These are phyloP conservation scores for Garra rufa DNA, from an alignment of 2,113 vertebrate genomes.

Conservation along the genomic window DNA sequence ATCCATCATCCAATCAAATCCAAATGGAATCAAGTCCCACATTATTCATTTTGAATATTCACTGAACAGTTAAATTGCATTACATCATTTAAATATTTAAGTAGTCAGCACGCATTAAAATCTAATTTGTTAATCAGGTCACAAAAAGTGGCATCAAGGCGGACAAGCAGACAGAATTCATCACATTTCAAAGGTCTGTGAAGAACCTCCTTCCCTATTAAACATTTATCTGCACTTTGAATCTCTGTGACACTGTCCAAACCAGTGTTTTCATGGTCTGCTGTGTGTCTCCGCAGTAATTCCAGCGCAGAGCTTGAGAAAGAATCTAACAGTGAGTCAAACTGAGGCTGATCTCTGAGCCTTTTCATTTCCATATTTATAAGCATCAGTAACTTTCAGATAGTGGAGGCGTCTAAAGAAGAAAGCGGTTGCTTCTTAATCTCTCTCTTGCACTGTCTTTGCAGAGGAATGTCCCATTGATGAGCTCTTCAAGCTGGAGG, in stretches of 20 bases:
- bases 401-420: constrained; percentile 13
- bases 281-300: constrained; percentile 47
- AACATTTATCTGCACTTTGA: neutral
- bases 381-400: constrained; percentile 30
- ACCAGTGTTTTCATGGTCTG: constrained; percentile 15
- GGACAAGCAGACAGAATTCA: constrained; percentile 71
- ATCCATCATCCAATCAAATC: neutral
- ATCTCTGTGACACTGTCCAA: neutral
- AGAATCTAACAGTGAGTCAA: constrained; percentile 62
- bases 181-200: constrained; percentile 81
- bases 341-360: constrained; percentile 8
- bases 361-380: constrained; percentile 24
- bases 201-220: neutral
- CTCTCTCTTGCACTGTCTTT: constrained; percentile 51
- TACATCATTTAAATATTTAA: neutral
- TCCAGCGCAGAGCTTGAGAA: constrained; percentile 48
- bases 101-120: neutral
- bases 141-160: constrained; percentile 83
- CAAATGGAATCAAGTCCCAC: neutral
- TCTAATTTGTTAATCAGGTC: constrained; percentile 70
- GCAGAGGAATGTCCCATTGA: constrained; percentile 82
- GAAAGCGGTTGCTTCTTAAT: neutral
- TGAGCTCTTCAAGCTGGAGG: constrained; percentile 83
- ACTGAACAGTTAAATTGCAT: neutral
- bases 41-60: neutral